These are phyloP conservation scores for Emydocephalus ijimae DNA, from an alignment of 2,113 vertebrate genomes.

Conservation along the genomic window DNA sequence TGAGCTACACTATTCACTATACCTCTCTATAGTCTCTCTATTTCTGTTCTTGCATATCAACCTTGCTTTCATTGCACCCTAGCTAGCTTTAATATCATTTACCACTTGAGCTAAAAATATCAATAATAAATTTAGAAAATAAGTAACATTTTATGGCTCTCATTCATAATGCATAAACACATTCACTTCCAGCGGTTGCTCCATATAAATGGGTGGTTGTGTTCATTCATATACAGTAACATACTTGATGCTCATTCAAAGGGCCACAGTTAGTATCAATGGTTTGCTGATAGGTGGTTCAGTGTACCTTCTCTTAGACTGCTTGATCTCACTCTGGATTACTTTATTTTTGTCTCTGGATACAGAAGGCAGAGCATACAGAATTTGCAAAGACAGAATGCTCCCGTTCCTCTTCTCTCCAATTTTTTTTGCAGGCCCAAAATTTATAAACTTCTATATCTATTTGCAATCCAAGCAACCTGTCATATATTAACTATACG, in stretches of 20 bases:
- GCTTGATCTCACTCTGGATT: neutral
- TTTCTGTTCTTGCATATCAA: neutral
- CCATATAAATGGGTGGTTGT: neutral
- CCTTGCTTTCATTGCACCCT: neutral
- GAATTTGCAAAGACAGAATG: neutral
- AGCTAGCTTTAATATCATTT: neutral
- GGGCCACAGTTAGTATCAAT: neutral
- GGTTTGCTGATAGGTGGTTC: neutral
- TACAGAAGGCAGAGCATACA: neutral
- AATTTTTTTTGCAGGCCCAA: neutral
- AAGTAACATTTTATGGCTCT: neutral
- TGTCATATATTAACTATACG: neutral
- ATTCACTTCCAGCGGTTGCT: neutral
- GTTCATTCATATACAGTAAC: neutral
- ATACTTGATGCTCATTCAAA: neutral
- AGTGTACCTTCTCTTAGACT: neutral
- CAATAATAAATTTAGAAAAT: neutral
- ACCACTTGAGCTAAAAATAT: neutral
- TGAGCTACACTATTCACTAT: neutral
- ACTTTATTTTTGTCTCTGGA: neutral
- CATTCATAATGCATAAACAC: neutral
- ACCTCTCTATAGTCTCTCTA: neutral
- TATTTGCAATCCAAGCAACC: neutral
- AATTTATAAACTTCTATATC: neutral
- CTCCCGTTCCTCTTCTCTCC: neutral